Base-by-base conservation (phyloP, 64 coral and sea anemone species). In the Orbicella faveolata region DNA sequence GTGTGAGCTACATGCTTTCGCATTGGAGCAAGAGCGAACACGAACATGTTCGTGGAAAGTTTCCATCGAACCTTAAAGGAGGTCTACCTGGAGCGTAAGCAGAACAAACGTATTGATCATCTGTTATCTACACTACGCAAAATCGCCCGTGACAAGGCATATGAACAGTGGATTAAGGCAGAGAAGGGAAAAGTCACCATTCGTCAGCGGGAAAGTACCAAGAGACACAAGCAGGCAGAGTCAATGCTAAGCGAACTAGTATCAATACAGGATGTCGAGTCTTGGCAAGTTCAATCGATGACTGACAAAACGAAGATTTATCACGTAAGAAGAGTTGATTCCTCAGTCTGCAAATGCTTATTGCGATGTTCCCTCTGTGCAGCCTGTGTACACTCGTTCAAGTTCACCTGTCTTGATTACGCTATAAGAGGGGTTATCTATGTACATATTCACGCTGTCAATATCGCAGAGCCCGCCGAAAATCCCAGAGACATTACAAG, bases 91-190 rank as follows among this genome's bases (percentile, higher is more conserved):
- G 30, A 30, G 30, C 30, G 30, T 7, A 89, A 89, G 41, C 73
- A 89, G n/a, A 89, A 89, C 88, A 23, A 63, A 18, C 17, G 88
- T 18, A 62, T 89, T 10, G 76, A 89, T 89, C 88, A 89, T 34
- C 76, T 90, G 59, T 5, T 81, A 13, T 90, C 53, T 14, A 90
- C 79, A 36, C 76, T 30, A 30, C 30, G 30, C 30, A 30, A 30
- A 30, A 30, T 30, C 30, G 30, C 30, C 30, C 30, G 30, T 30
- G 30, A 30, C 30, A 30, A 79, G 34, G 48, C 54, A 14, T 90
- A 51, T 35, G 87, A 89, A 23, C 88, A 81, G 76, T 62, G 69
- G 30, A 80, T 90, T 15, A 90, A 81, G 81, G 76, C 88, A 52
- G 76, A 90, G 77, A 90, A 90, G 88, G 77, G 88, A 34, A 90